Evolutionary conservation across 2,113 vertebrate genomes (phyloP).

Genomic region (Ellobius talpinus): DNA sequence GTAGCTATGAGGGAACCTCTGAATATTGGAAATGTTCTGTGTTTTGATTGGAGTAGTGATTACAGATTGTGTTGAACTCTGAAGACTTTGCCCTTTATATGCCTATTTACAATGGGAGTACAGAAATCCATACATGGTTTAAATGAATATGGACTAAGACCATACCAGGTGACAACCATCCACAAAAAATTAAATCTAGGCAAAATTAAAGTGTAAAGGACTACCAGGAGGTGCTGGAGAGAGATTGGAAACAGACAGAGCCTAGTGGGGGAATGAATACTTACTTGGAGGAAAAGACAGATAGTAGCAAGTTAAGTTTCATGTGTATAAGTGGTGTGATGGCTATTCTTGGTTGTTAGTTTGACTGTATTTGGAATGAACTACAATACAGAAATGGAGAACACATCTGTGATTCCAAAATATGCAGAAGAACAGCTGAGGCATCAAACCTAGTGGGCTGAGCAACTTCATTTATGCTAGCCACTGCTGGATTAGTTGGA

Average conservation of each 20-base stretch:
- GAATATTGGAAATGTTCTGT: not conserved
- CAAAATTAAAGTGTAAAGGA: not conserved
- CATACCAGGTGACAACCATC: not conserved
- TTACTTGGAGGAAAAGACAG: not conserved
- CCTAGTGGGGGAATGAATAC: not conserved
- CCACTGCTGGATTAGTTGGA: not conserved
- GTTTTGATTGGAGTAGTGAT: not conserved
- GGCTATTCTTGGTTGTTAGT: not conserved
- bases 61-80: not conserved
- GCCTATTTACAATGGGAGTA: not conserved
- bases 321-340: not conserved
- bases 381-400: not conserved
- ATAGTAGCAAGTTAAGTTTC: not conserved
- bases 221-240: not conserved
- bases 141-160: not conserved
- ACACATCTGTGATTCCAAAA: not conserved
- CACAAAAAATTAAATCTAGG: not conserved
- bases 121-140: not conserved
- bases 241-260: not conserved
- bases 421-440: not conserved
- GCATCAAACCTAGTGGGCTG: not conserved
- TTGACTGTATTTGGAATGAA: not conserved
- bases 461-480: not conserved
- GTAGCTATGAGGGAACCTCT: not conserved
- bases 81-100: not conserved